These are phyloP conservation scores for Eledone cirrhosa DNA, from an alignment of 2,888 invertebrate species.

Conservation along the genomic window DNA sequence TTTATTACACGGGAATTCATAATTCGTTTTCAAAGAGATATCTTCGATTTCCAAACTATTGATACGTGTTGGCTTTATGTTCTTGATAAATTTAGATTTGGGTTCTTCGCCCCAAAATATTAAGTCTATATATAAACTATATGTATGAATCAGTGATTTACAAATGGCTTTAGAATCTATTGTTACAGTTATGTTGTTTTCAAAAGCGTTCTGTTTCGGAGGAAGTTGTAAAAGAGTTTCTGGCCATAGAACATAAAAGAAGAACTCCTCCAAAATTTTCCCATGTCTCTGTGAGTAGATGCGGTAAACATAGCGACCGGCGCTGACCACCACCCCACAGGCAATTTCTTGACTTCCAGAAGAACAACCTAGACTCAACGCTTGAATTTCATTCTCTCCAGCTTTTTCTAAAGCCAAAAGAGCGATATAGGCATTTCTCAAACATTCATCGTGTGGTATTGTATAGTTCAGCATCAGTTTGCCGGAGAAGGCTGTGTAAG, in stretches of 20 bases:
- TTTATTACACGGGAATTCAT: constrained; percentile 46
- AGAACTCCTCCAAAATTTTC: constrained; percentile 42
- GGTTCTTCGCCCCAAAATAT: constrained; percentile 34
- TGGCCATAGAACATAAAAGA: constrained; percentile 53
- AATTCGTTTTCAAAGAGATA: constrained; percentile 31
- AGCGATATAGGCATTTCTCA: constrained; percentile 53
- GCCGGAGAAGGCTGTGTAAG: constrained; percentile 56
- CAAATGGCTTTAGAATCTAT: constrained; percentile 49
- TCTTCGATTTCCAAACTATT: constrained; percentile 28
- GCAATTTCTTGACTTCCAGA: constrained; percentile 46
- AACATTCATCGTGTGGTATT: constrained; percentile 50
- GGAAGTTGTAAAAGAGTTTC: constrained; percentile 46
- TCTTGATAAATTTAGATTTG: constrained; percentile 24
- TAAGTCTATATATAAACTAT: constrained; percentile 43
- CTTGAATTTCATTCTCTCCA: constrained; percentile 46
- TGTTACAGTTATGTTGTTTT: constrained; percentile 43
- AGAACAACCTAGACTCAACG: constrained; percentile 41
- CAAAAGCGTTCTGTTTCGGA: constrained; percentile 46
- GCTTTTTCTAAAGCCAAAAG: constrained; percentile 39
- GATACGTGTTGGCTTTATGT: constrained; percentile 36
- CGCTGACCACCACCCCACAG: constrained; percentile 59
- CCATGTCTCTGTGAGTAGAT: constrained; percentile 53
- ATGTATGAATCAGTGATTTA: constrained; percentile 46
- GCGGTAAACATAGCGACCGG: constrained; percentile 52
- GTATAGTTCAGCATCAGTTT: constrained; percentile 51